A percentile compares a stretch with the other conserved stretches of the same genome.
These are phyloP conservation scores for Microtus oregoni DNA, from an alignment of 2,113 vertebrate genomes.

Conservation along the genomic window DNA sequence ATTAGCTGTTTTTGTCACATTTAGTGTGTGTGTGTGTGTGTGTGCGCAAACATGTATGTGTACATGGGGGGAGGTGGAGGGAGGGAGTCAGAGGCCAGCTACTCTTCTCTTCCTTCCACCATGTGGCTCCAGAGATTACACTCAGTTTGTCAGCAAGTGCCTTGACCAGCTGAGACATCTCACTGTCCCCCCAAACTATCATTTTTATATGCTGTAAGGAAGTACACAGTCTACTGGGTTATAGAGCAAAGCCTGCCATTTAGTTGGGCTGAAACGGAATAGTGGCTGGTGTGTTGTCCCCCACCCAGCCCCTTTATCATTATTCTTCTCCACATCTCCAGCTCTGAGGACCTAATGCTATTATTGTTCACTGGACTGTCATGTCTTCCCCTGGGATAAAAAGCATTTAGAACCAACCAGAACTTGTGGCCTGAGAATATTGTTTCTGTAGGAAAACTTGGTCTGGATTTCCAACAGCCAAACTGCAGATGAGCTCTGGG, in stretches of 20 bases:
- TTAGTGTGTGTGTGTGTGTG: not conserved
- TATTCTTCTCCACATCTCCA: not conserved
- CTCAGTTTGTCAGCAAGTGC: not conserved
- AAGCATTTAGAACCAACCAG: not conserved
- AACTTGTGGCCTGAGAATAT: not conserved
- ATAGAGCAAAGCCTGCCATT: not conserved
- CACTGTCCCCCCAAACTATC: not conserved
- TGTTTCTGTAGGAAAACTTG: not conserved
- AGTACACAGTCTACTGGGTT: not conserved
- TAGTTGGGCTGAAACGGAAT: not conserved
- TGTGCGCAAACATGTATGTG: not conserved
- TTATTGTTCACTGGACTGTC: rapidly evolving
- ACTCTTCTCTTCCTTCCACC: not conserved
- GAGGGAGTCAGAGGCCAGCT: not conserved
- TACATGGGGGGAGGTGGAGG: not conserved
- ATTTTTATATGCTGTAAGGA: not conserved
- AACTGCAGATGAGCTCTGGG: not conserved
- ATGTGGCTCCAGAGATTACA: not conserved
- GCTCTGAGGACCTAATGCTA: no score
- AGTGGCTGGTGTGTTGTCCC: not conserved
- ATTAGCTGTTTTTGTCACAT: not conserved
- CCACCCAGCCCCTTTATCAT: not conserved
- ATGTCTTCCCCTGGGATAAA: not conserved
- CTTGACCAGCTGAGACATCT: not conserved
- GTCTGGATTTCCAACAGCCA: not conserved